phyloP scores from a whole-genome alignment of 2,888 invertebrate genomes.

The Lasioglossum morio region DNA sequence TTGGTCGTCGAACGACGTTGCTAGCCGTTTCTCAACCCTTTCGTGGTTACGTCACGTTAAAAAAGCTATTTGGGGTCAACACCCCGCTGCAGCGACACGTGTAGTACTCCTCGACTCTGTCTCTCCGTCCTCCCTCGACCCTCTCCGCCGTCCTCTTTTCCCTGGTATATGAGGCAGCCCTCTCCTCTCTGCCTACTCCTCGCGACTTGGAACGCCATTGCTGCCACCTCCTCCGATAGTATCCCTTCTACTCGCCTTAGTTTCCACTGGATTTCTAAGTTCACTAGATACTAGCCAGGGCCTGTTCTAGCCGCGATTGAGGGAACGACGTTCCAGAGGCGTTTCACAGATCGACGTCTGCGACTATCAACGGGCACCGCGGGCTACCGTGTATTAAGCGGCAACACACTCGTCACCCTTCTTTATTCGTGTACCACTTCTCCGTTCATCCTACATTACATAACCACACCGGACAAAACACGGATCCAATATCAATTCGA shows the following conservation, averaged over 20 bases:
- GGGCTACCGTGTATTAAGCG: constrained; percentile 38
- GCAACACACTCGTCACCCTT: constrained; percentile 42
- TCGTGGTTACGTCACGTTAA: constrained; percentile 82
- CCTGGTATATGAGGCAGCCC: constrained; percentile 63
- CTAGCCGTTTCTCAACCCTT: constrained; percentile 81
- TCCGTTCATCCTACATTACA: neutral
- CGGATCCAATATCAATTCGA: neutral
- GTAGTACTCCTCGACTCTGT: constrained; percentile 80
- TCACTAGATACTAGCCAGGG: constrained; percentile 64
- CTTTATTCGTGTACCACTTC: neutral
- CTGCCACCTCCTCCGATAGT: constrained; percentile 69
- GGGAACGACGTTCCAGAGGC: constrained; percentile 42
- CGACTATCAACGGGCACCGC: constrained; percentile 30
- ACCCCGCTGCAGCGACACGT: constrained; percentile 86
- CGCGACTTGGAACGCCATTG: constrained; percentile 69
- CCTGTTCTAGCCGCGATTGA: constrained; percentile 50
- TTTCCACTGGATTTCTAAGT: constrained; percentile 70
- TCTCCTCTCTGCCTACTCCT: constrained; percentile 64
- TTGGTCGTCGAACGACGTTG: constrained; percentile 64
- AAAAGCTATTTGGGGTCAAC: constrained; percentile 86
- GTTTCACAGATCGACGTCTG: constrained; percentile 44
- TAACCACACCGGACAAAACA: constrained; percentile 5
- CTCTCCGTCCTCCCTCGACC: constrained; percentile 69
- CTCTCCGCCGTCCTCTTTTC: constrained; percentile 64
- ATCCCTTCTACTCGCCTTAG: constrained; percentile 70